phyloP scores from a whole-genome alignment of 2,113 vertebrate genomes.

The Oophaga pumilio region DNA sequence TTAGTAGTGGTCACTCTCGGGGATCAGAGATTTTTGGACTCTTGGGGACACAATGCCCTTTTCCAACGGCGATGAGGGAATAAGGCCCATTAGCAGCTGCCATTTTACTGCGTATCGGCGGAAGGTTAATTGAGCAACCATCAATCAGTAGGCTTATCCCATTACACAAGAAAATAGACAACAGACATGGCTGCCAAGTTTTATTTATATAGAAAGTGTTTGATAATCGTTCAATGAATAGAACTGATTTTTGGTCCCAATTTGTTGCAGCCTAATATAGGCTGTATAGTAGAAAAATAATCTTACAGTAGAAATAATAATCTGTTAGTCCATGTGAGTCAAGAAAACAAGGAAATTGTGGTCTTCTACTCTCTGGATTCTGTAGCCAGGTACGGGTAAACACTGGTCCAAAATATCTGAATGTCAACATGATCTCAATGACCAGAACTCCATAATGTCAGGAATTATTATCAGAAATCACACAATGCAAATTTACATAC shows the following conservation, averaged over 20 bases:
- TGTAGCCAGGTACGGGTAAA: background rate
- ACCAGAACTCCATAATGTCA: background rate
- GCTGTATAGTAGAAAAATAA: conserved; percentile 1
- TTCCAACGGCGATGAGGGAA: too few relatives aligned
- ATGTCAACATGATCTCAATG: background rate
- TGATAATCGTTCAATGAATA: background rate
- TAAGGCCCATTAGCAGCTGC: too few relatives aligned
- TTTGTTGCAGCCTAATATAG: conserved; percentile 1
- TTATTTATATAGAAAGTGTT: background rate
- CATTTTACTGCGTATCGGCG: too few relatives aligned
- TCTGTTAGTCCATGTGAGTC: background rate
- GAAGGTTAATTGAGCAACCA: background rate
- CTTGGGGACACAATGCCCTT: too few relatives aligned
- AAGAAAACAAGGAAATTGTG: background rate
- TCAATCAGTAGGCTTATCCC: background rate
- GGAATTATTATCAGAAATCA: background rate
- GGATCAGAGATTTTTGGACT: too few relatives aligned
- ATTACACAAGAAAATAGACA: background rate
- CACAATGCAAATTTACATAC: background rate
- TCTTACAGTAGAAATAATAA: conserved; percentile 5
- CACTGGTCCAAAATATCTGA: background rate
- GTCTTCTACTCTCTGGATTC: background rate
- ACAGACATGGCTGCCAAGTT: background rate
- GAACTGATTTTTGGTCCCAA: background rate
- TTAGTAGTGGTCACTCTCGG: too few relatives aligned